Evolutionary conservation across 2,113 vertebrate species (phyloP), one percentile per base, ranked within the genome.

Genomic region (Polypterus senegalus): DNA sequence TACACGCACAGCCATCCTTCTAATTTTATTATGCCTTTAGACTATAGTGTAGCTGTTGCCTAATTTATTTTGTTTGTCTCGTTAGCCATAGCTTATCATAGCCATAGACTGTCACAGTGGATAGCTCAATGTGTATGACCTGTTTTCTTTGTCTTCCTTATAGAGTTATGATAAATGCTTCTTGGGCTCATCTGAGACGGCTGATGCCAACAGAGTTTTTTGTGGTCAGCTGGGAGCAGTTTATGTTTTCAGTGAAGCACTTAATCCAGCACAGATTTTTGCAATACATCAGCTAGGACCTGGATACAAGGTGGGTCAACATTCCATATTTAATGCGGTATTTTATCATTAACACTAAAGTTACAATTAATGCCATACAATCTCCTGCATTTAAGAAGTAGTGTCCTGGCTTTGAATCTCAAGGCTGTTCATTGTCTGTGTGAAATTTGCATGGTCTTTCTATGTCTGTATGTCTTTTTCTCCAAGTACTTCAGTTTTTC

Each of bases 141-240:
- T 44, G 7, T 47, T 48, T 49, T 9, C 61, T 65, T 5, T 54
- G 7, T 9, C 9, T n/a, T 48, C 43, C 9, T 73, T 73, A n/a
- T 76, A 97, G 94, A 97, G 92, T 73, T 98, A 93, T 77, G 95
- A 98, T 82, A 97, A 97, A 84, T 97, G 94, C 82, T 98, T 97
- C 82, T 90, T 97, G 64, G 94, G 94, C 58, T 97, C 94, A 71
- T 98, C 94, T 8, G 95, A 98, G 84, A 97, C 92, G 57, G 94
- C 92, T 4, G 95, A 97, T 68, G 93, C 92, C 60, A 97, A 97
- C 68, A 78, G 94, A 75, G 94, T 97, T 6, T 98, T 98, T 74
- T 97, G 95, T 57, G 95, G 95, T 61, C 95, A 98, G 65, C 90
- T 98, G 44, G 95, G 92, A 73, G 94, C 94, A 2, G 89, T 98